Conservation (phyloP, 1,140 invertebrate genomes). For the silkworm (Bombyx mori) region ASM3026992v2 NC_085128.1:14943501-14944000, state of each 20-base stretch:
- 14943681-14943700: slow-evolving; percentile 96
- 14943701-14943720: slow-evolving; percentile 85
- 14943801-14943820: too few relatives aligned
- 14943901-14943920: neutral
- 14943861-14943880: too few relatives aligned
- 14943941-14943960: too few relatives aligned
- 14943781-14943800: too few relatives aligned
- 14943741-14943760: too few relatives aligned
- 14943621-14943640: slow-evolving; percentile 96
- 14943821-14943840: too few relatives aligned
- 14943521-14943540: neutral
- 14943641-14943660: slow-evolving; percentile 90
- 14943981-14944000: too few relatives aligned
- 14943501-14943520: neutral
- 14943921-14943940: too few relatives aligned
- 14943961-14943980: too few relatives aligned
- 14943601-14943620: slow-evolving; percentile 96
- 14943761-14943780: too few relatives aligned
- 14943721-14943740: neutral
- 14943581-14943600: slow-evolving; percentile 90
- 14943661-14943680: slow-evolving; percentile 93
- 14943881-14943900: too few relatives aligned
- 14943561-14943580: slow-evolving; percentile 80
- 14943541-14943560: neutral
- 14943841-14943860: too few relatives aligned